phyloP scores from a whole-genome alignment of 2,797 vertebrate species.

The Rhinoraja longicauda region DNA sequence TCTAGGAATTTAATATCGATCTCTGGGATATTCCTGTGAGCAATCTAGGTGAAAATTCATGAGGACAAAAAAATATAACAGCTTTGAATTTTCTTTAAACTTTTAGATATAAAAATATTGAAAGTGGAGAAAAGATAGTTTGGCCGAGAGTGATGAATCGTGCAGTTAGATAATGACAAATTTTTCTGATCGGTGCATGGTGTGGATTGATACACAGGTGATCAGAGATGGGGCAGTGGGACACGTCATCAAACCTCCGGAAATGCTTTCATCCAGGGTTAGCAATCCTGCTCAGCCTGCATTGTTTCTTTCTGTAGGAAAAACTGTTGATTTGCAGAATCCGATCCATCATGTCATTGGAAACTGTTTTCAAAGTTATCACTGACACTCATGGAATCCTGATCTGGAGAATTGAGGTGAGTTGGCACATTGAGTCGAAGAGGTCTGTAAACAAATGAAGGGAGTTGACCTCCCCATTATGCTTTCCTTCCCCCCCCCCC shows the following conservation, averaged over 20 bases:
- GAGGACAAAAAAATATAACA: not conserved
- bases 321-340: conserved; percentile 24
- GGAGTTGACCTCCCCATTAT: not conserved
- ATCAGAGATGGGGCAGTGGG: not conserved
- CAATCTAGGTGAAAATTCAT: not conserved
- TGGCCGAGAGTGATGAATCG: not conserved
- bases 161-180: not conserved
- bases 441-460: too few species aligned
- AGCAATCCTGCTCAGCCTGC: not conserved
- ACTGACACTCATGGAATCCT: conserved; percentile 67
- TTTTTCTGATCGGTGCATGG: not conserved
- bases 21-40: not conserved
- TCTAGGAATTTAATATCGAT: not conserved
- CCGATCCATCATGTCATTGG: conserved; percentile 62
- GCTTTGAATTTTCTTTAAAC: not conserved
- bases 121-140: not conserved
- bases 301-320: not conserved
- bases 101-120: not conserved
- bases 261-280: too few species aligned
- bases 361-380: conserved; percentile 68
- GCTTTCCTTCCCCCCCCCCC: too few species aligned
- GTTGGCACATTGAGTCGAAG: not conserved
- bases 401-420: conserved; percentile 83
- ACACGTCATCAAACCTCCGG: not conserved
- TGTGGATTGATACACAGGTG: not conserved